Conservation (phyloP, 2,113 vertebrate genomes). For the Antennarius striatus region DNA sequence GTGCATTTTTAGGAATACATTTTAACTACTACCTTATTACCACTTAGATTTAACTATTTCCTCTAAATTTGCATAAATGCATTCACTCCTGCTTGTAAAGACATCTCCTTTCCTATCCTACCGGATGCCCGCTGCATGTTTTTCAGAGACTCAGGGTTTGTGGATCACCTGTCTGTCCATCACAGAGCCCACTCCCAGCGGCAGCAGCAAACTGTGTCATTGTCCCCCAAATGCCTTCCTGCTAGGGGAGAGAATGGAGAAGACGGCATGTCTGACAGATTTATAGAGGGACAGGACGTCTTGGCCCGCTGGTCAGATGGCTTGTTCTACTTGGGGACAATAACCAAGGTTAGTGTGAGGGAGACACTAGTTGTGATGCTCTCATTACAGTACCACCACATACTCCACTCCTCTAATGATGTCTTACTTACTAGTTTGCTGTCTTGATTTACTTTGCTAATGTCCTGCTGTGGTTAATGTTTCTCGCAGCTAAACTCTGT, state of each 20-base stretch:
- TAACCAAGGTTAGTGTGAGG: conserved; percentile 88
- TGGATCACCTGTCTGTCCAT: conserved; percentile 92
- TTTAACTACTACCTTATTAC: too few species aligned
- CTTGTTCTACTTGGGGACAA: conserved; percentile 98
- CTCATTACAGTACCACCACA: too few species aligned
- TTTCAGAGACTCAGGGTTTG: conserved; percentile 91
- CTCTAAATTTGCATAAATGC: too few species aligned
- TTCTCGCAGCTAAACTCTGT: not conserved
- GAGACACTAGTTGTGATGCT: too few species aligned
- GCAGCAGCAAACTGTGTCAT: conserved; percentile 86
- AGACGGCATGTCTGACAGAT: conserved; percentile 88
- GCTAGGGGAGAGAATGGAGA: conserved; percentile 87
- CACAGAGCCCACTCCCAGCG: conserved; percentile 86
- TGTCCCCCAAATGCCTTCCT: conserved; percentile 85
- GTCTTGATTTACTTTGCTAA: too few species aligned
- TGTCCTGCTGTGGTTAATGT: not conserved
- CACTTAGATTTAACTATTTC: too few species aligned
- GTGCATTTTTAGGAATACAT: too few species aligned
- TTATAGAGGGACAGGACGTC: conserved; percentile 97
- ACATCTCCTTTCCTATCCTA: not conserved
- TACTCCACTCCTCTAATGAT: too few species aligned
- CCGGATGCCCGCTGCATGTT: not conserved
- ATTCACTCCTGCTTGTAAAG: not conserved
- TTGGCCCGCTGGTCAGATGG: conserved; percentile 99
- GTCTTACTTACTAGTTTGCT: too few species aligned